phyloP scores from a whole-genome alignment of 2,797 vertebrate species.

The Rhodeus uyekii region DNA sequence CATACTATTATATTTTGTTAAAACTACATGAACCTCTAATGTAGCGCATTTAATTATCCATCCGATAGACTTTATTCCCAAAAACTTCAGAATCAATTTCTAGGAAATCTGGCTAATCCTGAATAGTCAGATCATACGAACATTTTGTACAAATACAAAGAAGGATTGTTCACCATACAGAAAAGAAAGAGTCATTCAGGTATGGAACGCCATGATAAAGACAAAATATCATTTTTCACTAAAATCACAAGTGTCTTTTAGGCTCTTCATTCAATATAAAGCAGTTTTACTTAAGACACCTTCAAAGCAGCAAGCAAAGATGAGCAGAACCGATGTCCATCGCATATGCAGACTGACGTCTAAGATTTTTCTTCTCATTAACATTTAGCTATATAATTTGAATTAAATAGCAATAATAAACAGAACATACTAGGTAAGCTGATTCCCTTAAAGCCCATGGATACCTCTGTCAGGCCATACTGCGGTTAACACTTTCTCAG shows the following conservation, averaged over 20 bases:
- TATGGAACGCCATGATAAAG: neutral
- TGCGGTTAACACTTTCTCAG: no score
- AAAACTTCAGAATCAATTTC: neutral
- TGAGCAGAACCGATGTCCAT: no score
- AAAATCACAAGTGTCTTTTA: neutral
- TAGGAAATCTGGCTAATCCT: neutral
- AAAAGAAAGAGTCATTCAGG: neutral
- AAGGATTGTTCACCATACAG: neutral
- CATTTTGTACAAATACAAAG: neutral
- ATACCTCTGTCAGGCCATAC: no score
- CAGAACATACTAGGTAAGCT: no score
- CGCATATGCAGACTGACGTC: no score
- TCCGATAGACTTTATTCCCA: neutral
- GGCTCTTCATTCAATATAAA: no score
- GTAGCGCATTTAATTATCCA: neutral
- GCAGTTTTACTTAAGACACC: no score
- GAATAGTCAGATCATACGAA: neutral
- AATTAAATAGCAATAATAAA: no score
- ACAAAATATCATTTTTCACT: neutral
- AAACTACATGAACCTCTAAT: neutral
- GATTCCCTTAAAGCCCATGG: no score
- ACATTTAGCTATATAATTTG: no score
- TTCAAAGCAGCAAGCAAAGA: no score
- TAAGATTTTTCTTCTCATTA: no score
- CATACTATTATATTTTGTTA: neutral